Evolutionary conservation across 1,140 invertebrate genomes (phyloP), one percentile per base, ranked within the genome.

Genomic region (Polypedilum vanderplanki): DNA sequence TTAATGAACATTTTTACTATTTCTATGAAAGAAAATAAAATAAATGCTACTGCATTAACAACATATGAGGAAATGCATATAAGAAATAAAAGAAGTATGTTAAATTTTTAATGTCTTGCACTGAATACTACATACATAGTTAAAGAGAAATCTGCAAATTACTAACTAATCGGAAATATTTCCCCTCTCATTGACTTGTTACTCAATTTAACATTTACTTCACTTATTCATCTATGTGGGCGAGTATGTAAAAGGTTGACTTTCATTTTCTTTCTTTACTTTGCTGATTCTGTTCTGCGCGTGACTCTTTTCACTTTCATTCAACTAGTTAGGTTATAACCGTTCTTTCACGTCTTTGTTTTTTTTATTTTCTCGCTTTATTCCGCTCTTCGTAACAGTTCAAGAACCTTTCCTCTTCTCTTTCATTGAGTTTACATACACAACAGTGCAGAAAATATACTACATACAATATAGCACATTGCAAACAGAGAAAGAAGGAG

Each of bases 241-340:
- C 46, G 1, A 57, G 12, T 1, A 57, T 3, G n/a, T 57, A 57
- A 12, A n/a, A 57, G 17, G 65, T 18, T 22, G 65, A 70, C 65
- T 70, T 70, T 70, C 65, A 57, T 57, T 57, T 57, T n/a, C 9
- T 18, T 70, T 70, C 18, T 70, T 9, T 70, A 18, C 20, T 70
- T 33, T 70, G 65, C 65, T 22, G 18, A 70, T 70, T 70, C 65
- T 18, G 18, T 70, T 70, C 65, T 70, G 4, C 12, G 3, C 18
- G 65, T 20, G 17, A 70, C 18, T 70, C 20, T 70, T 70, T 70
- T 70, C 65, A 70, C 65, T 70, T 70, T 70, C 65, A 70, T 70
- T 70, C 10, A 9, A 22, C 65, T 70, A 10, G 65, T 7, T 70
- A n/a, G n/a, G n/a, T n/a, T n/a, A n/a, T n/a, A n/a, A 33, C 24